Conservation (phyloP, 92 coral and sea anemone genomes). For the Parazoanthus atlanticus region DNA sequence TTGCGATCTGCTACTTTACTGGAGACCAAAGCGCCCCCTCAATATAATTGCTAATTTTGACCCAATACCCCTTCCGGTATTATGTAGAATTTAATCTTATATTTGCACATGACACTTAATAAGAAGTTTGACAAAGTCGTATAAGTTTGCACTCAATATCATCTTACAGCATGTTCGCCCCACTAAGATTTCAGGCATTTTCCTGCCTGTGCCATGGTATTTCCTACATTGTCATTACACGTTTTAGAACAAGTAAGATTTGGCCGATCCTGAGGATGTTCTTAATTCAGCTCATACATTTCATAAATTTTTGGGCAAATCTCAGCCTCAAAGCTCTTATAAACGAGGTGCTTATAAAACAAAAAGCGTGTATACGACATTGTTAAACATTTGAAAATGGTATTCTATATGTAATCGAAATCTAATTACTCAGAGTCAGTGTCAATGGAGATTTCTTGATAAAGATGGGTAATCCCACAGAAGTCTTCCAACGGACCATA, state of each 20-base stretch:
- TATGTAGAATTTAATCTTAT: not conserved
- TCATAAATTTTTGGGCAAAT: too few relatives aligned
- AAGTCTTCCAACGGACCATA: not conserved
- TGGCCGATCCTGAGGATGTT: too few relatives aligned
- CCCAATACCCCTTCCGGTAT: constrained; percentile 19
- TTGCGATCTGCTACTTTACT: constrained; percentile 60
- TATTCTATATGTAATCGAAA: constrained; percentile 5
- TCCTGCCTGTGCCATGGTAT: not conserved
- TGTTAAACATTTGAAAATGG: not conserved
- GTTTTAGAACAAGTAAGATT: too few relatives aligned
- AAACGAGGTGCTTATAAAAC: too few relatives aligned
- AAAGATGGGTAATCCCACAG: not conserved
- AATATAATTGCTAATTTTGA: constrained; percentile 42
- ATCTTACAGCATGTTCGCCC: not conserved
- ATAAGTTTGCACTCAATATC: not conserved
- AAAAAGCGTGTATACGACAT: not conserved
- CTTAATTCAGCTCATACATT: too few relatives aligned
- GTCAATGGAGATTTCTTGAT: constrained; percentile 6
- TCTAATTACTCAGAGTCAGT: constrained; percentile 11
- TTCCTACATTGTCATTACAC: not conserved
- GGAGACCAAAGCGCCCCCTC: constrained; percentile 34
- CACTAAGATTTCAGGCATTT: too few relatives aligned
- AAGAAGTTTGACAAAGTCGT: not conserved
- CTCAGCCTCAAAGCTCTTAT: too few relatives aligned
- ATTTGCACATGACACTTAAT: not conserved